Base-by-base conservation (phyloP, 2,797 vertebrate genomes). In the Ceryle rudis region DNA sequence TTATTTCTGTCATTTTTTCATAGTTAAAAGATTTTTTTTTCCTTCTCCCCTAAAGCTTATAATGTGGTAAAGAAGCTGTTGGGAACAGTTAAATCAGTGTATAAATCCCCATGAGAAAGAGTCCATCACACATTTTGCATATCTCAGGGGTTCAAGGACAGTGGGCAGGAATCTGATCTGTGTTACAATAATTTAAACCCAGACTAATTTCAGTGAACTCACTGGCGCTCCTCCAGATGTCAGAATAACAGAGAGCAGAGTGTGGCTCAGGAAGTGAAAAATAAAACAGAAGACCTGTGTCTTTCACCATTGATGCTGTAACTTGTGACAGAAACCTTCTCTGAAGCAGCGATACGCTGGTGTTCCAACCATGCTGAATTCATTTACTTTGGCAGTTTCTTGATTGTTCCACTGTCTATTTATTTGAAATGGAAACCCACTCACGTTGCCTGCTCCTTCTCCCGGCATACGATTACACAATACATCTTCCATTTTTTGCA, bases 301-400 rank as follows among this genome's bases (percentile, higher is more conserved):
- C 93, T 97, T 97, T 97, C 87, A 78, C 94, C 81, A n/a, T 28
- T 90, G 96, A 78, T 86, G 96, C 81, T 72, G 61, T 85, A 94
- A 96, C 96, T 90, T 85, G 88, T 95, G 95, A 89, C 89, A 80
- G 66, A 74, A 72, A 26, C 47, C 89, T 92, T 93, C 94, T 97
- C 94, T 85, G 71, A 97, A 93, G 93, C 75, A 92, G 70, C 0
- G 1, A 88, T 73, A 39, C 91, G 85, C 84, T 97, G 95, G 94
- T 96, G 91, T 95, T 97, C 91, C 90, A 92, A 89, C 91, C 97
- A 97, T 95, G 91, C 86, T 98, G 97, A 97, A 97, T 97, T 98
- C 57, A 97, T 98, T 98, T 97, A 95, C 91, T 96, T 95, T 98
- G 98, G 97, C 94, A 97, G 97, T 97, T 97, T 96, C 78, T 89